Evolutionary conservation across 2,888 invertebrate species (phyloP), one percentile per base, ranked within the genome.

Genomic region (Actias luna): DNA sequence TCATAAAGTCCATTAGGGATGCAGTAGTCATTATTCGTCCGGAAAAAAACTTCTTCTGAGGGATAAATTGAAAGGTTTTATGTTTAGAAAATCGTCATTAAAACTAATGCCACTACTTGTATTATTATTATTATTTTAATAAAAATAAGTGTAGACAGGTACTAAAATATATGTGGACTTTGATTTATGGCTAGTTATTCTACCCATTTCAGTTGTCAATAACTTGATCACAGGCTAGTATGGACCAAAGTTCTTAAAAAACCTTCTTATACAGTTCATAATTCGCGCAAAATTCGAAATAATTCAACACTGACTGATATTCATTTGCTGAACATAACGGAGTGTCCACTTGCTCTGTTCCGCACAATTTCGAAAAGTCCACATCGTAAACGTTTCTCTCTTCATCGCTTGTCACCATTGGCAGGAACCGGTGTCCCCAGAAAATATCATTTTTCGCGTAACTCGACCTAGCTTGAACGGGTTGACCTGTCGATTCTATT

Each of bases 301-400:
- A 31, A 22, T 16, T 50, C 2, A 81, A 59, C 60, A 83, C 60
- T 12, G 70, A 69, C 22, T 93, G 87, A 58, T 95, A 92, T 72
- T 96, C 96, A 42, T 93, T 92, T 18, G 96, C 95, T n/a, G 96
- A 96, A 88, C 98, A 98, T 27, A 97, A 88, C 0, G 98, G 98
- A 0, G 97, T 98, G 76, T 97, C 97, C 29, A 98, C 95, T 75
- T 96, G 95, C 59, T 95, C 94, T 0, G 97, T 97, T 77, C 95
- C 96, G 82, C 98, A 96, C 82, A 98, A 96, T 73, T 96, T 95
- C 0, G 96, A 96, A 85, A 98, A 98, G 86, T 99, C 97, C n/a
- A 98, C 97, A 71, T 95, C 94, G 76, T 96, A 97, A 2, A 95
- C 94, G 69, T 95, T 94, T 33, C 94, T 93, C 39, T 95, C 94